A percentile compares a stretch with the other conserved stretches of the same genome.
Evolutionary conservation across 2,797 vertebrate species (phyloP).

Genomic region (Cirrhinus molitorella): DNA sequence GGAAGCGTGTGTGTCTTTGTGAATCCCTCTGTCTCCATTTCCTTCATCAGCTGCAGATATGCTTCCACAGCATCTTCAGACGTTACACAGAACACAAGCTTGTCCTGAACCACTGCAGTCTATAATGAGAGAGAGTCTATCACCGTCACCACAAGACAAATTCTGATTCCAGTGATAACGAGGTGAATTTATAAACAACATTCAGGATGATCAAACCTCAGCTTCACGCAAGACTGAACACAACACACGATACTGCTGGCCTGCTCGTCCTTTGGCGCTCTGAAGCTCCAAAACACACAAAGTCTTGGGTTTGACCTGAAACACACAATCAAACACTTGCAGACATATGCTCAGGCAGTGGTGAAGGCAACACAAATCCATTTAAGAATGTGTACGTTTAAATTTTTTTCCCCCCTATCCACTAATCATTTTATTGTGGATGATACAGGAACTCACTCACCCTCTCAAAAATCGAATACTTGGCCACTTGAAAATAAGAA

Average conservation of each 20-base stretch:
- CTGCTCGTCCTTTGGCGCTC: slow-evolving; percentile 65
- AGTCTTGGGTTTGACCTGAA: slow-evolving; percentile 8
- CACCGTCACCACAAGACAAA: neutral
- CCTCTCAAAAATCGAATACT: slow-evolving; percentile 82
- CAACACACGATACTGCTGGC: slow-evolving; percentile 75
- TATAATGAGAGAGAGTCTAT: slow-evolving; percentile 38
- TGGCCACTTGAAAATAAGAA: slow-evolving; percentile 83
- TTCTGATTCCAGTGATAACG: neutral
- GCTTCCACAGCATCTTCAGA: slow-evolving; percentile 80
- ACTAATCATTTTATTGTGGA: neutral
- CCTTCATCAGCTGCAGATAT: slow-evolving; percentile 71
- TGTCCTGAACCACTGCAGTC: slow-evolving; percentile 58
- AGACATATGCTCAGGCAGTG: neutral
- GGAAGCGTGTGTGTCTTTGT: slow-evolving; percentile 63
- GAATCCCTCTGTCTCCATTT: slow-evolving; percentile 70
- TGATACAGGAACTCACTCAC: slow-evolving; percentile 66
- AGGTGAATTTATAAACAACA: neutral
- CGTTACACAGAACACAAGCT: slow-evolving; percentile 66
- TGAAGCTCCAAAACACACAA: slow-evolving; percentile 82
- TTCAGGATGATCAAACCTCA: slow-evolving; percentile 61
- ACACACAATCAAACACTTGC: slow-evolving; percentile 9
- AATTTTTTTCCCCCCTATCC: neutral
- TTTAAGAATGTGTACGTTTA: neutral
- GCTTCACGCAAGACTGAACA: slow-evolving; percentile 55
- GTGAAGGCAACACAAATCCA: neutral